Evolutionary conservation across 1,140 invertebrate genomes (phyloP).

Genomic region (Megathymus violae): DNA sequence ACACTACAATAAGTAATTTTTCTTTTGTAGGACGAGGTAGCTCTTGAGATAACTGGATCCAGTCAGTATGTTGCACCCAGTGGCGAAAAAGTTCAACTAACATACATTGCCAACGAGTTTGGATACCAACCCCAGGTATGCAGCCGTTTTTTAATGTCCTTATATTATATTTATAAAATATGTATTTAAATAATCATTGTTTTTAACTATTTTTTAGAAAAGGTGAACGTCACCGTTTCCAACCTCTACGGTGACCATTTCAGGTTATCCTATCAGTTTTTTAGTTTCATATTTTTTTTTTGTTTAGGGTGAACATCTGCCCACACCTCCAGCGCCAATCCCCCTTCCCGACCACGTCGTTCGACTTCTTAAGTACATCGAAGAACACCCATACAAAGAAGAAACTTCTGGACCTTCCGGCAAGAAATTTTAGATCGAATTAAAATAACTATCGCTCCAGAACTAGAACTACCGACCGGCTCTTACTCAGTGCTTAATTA

Average conservation of each 20-base stretch:
- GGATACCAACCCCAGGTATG: conserved; percentile 84
- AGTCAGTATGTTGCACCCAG: conserved; percentile 83
- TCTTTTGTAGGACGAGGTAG: conserved; percentile 58
- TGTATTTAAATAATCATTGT: too few relatives aligned
- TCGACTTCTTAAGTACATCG: conserved; percentile 47
- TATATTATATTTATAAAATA: too few relatives aligned
- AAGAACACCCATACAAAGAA: conserved; percentile 36
- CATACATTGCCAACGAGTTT: conserved; percentile 84
- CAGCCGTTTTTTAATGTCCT: too few relatives aligned
- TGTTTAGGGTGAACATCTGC: conserved; percentile 49
- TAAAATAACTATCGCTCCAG: neutral
- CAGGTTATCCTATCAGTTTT: too few relatives aligned
- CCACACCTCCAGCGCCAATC: conserved; percentile 45
- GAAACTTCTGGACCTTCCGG: neutral
- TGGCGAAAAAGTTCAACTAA: conserved; percentile 64
- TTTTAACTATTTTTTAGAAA: too few relatives aligned
- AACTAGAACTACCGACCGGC: neutral
- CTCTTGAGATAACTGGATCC: conserved; percentile 76
- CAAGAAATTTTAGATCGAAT: too few relatives aligned
- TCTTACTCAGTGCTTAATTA: neutral
- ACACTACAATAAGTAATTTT: too few relatives aligned
- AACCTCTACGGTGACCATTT: too few relatives aligned
- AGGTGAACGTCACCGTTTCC: too few relatives aligned
- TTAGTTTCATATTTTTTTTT: too few relatives aligned
- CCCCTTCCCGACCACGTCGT: conserved; percentile 54